Conservation (phyloP, 2,797 vertebrate genomes). For the Pogonophryne albipinna region DNA sequence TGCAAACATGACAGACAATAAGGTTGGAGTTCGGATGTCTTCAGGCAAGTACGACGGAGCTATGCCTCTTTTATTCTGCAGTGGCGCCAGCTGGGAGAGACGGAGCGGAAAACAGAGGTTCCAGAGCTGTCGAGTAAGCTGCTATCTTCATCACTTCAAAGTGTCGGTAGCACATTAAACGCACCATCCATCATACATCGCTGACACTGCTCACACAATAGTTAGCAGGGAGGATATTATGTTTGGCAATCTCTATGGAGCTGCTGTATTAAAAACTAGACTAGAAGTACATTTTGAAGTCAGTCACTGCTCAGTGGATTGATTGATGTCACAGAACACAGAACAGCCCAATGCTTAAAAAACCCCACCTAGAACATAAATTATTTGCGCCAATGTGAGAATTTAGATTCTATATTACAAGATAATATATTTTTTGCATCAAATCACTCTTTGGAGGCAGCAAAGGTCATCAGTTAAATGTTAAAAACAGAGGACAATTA, state of each 20-base stretch:
- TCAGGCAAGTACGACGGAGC: constrained; percentile 29
- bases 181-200: constrained; percentile 55
- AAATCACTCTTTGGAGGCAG: background rate
- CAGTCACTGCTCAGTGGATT: constrained; percentile 24
- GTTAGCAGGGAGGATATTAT: constrained; percentile 55
- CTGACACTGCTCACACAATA: constrained; percentile 54
- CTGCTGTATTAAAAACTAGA: constrained; percentile 46
- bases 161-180: constrained; percentile 67
- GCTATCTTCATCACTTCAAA: constrained; percentile 74
- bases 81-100: constrained; percentile 54
- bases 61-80: constrained; percentile 30
- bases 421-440: background rate
- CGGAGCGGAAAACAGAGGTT: constrained; percentile 69
- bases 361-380: constrained; percentile 5
- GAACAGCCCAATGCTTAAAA: constrained; percentile 5
- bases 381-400: background rate
- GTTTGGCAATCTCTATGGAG: constrained; percentile 36
- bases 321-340: constrained; percentile 29
- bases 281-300: constrained; percentile 31
- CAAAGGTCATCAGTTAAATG: background rate
- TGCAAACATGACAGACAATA: constrained; percentile 68
- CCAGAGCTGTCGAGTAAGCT: constrained; percentile 71
- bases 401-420: background rate
- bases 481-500: background rate
- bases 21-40: constrained; percentile 69